Percentiles rank a stretch among this genome's conserved stretches.
Conservation (phyloP, 1,140 invertebrate genomes). For the Venustaconcha ellipsiformis region DNA sequence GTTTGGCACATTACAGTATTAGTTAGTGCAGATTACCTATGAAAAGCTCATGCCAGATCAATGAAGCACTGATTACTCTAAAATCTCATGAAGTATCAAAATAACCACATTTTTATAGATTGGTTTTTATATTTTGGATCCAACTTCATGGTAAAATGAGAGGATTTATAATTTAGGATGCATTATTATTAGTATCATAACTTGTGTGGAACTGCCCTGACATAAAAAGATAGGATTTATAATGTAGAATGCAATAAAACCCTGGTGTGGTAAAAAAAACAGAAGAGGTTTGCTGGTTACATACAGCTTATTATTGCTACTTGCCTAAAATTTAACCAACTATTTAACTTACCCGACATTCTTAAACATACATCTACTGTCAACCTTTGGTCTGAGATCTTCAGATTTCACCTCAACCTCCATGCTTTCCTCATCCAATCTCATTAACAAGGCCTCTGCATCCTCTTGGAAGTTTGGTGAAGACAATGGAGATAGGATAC, state of each 20-base stretch:
- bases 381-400: slow-evolving; percentile 20
- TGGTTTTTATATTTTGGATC: too few relatives aligned
- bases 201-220: too few relatives aligned
- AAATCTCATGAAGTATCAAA: too few relatives aligned
- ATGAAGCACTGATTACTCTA: too few relatives aligned
- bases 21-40: too few relatives aligned
- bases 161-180: too few relatives aligned
- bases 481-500: slow-evolving; percentile 8
- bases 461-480: slow-evolving; percentile 52
- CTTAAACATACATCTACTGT: slow-evolving; percentile 44
- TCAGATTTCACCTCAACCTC: slow-evolving; percentile 26
- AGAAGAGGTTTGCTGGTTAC: not conserved
- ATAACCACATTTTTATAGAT: too few relatives aligned
- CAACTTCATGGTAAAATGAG: too few relatives aligned
- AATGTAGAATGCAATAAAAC: not conserved
- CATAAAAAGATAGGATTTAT: not conserved
- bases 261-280: not conserved
- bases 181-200: too few relatives aligned
- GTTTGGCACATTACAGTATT: too few relatives aligned
- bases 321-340: not conserved
- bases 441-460: slow-evolving; percentile 46
- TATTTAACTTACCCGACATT: slow-evolving; percentile 39
- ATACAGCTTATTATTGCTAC: not conserved
- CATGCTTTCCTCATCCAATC: slow-evolving; percentile 44
- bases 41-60: too few relatives aligned